Base-by-base conservation (phyloP, 2,797 vertebrate genomes). In the Gorsachius magnificus region DNA sequence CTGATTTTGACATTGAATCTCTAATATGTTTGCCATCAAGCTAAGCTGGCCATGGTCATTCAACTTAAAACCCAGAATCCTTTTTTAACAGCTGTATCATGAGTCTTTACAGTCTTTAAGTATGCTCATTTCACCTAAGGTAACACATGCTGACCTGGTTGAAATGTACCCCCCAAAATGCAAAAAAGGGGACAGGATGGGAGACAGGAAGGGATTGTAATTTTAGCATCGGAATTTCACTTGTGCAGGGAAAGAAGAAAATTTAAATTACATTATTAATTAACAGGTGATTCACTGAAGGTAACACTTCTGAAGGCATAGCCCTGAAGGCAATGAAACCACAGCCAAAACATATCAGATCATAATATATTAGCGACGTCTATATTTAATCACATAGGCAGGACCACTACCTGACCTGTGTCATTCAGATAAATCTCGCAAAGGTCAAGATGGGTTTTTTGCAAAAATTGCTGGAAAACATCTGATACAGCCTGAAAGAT, bases 101-200 rank as follows among this genome's bases (percentile, higher is more conserved):
- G 13, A 68, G 11, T 11, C 4, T 4, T 6, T 14, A 38, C 25
- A 71, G 38, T 57, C 26, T 56, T 72, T 56, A 54, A 48, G 36
- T 21, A 72, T 5, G 20, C 11, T 56, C 43, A 61, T 48, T 88
- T 10, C 38, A 71, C 38, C 21, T 57, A 41, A 69, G 2, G 11
- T 43, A 69, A 36, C 66, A 66, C 10, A 16, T 10, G 21, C 7
- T 51, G 31, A 68, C 22, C 66, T 45, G 6, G 9, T 20, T 60
- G 60, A 87, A 84, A 79, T 2, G 5, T 8, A 75, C 8, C 89
- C 89, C 3, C 5, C 10, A 81, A 82, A 81, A 33, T 31, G 10
- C 3, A 57, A 13, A 20, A 66, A 61, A 58, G 0, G 6, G 4
- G 5, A 3, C 7, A 43, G 33, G 9, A 28, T 4, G 13, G 3